A percentile compares a stretch with the other conserved stretches of the same genome.
Evolutionary conservation across 2,113 vertebrate genomes (phyloP).

Genomic region (Andinoacara biseriatus): DNA sequence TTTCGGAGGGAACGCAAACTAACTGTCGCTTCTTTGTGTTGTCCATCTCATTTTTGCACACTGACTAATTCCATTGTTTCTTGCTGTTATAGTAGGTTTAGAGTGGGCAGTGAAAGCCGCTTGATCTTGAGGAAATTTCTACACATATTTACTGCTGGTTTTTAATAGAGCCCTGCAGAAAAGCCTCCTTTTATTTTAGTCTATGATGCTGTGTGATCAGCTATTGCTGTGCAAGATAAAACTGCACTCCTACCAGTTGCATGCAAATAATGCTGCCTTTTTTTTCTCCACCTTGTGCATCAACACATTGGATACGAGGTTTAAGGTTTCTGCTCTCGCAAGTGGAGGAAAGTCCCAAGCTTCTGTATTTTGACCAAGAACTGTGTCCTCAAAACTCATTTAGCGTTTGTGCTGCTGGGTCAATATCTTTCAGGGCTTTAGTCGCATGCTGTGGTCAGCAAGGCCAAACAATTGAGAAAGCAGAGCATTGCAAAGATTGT

Average conservation of each 20-base stretch:
- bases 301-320: background rate
- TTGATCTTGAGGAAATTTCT: slow-evolving; percentile 38
- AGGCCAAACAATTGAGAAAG: slow-evolving; percentile 38
- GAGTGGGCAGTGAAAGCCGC: slow-evolving; percentile 34
- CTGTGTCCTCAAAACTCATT: slow-evolving; percentile 40
- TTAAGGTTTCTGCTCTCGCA: background rate
- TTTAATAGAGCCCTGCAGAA: slow-evolving; percentile 29
- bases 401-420: slow-evolving; percentile 16
- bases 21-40: slow-evolving; percentile 12
- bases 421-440: slow-evolving; percentile 29
- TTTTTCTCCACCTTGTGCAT: background rate
- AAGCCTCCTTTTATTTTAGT: slow-evolving; percentile 42
- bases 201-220: slow-evolving; percentile 21
- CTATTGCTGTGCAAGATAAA: background rate
- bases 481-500: slow-evolving; percentile 24
- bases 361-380: slow-evolving; percentile 9
- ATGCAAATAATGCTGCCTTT: slow-evolving; percentile 27
- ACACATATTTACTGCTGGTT: slow-evolving; percentile 18
- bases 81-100: slow-evolving; percentile 7
- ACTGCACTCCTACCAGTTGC: background rate
- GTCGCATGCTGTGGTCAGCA: slow-evolving; percentile 34
- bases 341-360: background rate
- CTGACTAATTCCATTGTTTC: slow-evolving; percentile 53
- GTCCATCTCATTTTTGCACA: slow-evolving; percentile 36
- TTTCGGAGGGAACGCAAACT: slow-evolving; percentile 31